Base-by-base conservation (phyloP, 2,888 invertebrate genomes). In the Falcaria lacertinaria region DNA sequence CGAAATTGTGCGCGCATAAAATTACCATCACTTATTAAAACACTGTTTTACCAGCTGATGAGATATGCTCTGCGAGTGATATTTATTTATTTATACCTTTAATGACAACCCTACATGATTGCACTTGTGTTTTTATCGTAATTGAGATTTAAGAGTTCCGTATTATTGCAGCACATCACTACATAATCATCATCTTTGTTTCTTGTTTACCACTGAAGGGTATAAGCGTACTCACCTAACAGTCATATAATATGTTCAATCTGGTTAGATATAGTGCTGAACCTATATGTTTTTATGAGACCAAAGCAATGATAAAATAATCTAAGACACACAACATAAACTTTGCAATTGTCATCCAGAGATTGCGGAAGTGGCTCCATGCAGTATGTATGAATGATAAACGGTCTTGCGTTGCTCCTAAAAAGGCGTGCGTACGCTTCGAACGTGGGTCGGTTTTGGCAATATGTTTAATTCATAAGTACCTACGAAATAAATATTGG, bases 401-500 rank as follows among this genome's bases (percentile, higher is more conserved):
- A 75, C 65, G 69, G 57, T 54, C 56, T 45, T 57, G 58, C 59
- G 62, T 54, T 47, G 53, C 61, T 53, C 75, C 79, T 48, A 68
- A 81, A 73, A 82, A 67, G 80, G 80, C 55, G 48, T 52, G 52
- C 54, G 57, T 47, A 48, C 53, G 50, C 63, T 44, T 54, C 55
- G 60, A 55, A 45, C 55, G 45, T 47, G 46, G 46, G 42, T 58
- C 64, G 46, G 57, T 82, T 84, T 85, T 74, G 84, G 81, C 71
- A 62, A 77, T 66, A 84, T 85, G 79, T 84, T 72, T 85, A 71
- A 84, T 84, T 84, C 81, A 83, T 83, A 54, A 52, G 57, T 62
- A 58, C n/a, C n/a, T n/a, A n/a, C 68, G 65, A 75, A 75, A 74
- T 68, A 69, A 70, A 70, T 74, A 74, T 61, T 66, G 64, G 63